phyloP scores from a whole-genome alignment of 1,140 invertebrate genomes.

The Pristionchus pacificus region DNA sequence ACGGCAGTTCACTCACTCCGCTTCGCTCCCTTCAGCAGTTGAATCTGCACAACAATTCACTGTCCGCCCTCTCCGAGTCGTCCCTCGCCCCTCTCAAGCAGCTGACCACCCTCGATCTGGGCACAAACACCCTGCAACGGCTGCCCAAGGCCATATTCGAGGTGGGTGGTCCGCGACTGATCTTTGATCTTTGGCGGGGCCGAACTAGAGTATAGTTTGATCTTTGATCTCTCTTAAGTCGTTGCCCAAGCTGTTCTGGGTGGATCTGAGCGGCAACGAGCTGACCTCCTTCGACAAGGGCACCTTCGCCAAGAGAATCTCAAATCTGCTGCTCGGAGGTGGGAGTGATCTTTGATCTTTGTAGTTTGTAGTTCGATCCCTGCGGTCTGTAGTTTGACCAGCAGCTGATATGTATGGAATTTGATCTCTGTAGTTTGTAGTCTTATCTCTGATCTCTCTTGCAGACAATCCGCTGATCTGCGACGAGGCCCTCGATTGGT shows the following conservation, averaged over 20 bases:
- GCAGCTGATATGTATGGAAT: too few species aligned
- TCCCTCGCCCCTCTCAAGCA: constrained; percentile 44
- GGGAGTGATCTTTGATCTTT: too few species aligned
- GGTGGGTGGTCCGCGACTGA: too few species aligned
- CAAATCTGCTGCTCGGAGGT: constrained; percentile 53
- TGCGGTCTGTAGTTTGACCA: too few species aligned
- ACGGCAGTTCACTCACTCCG: too few species aligned
- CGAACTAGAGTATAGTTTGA: too few species aligned
- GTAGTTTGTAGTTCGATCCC: too few species aligned
- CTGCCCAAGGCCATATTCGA: constrained; percentile 43
- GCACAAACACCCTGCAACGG: constrained; percentile 34
- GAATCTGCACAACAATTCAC: constrained; percentile 48
- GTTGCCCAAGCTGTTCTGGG: constrained; percentile 40
- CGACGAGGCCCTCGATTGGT: constrained; percentile 53
- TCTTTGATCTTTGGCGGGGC: too few species aligned
- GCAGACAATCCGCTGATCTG: constrained; percentile 49
- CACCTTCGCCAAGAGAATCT: constrained; percentile 42
- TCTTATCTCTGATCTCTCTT: too few species aligned
- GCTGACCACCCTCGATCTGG: constrained; percentile 43
- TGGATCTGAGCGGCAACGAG: constrained; percentile 51
- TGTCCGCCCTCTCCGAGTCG: constrained; percentile 37
- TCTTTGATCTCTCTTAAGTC: too few species aligned
- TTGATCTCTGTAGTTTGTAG: too few species aligned
- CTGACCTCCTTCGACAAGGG: constrained; percentile 40
- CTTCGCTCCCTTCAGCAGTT: constrained; percentile 52